phyloP scores from a whole-genome alignment of 2,113 vertebrate species.

The Actenoides hombroni region DNA sequence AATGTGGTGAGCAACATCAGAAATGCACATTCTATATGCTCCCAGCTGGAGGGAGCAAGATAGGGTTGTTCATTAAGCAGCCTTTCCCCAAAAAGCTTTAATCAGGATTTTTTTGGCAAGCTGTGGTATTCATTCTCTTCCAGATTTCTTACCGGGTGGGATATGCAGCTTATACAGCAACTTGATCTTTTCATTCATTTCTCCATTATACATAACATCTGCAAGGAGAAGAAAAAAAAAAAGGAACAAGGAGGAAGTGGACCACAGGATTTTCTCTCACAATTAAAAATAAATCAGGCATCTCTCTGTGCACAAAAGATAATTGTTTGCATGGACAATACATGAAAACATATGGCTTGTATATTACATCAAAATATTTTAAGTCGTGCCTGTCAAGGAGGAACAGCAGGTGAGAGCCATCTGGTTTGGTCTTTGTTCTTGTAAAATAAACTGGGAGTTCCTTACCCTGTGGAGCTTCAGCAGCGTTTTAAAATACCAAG shows the following conservation, averaged over 20 bases:
- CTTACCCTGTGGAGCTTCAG: not conserved
- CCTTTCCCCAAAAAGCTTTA: not conserved
- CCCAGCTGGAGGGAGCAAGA: not conserved
- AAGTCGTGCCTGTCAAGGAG: not conserved
- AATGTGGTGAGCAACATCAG: not conserved
- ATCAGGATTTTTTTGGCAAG: not conserved
- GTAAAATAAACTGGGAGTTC: not conserved
- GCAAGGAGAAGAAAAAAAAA: not conserved
- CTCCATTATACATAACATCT: constrained; percentile 92
- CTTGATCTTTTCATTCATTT: constrained; percentile 93
- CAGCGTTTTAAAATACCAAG: not conserved
- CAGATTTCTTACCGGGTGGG: constrained; percentile 84
- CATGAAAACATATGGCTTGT: not conserved
- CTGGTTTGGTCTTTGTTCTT: not conserved
- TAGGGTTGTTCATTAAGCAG: not conserved
- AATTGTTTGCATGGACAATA: not conserved
- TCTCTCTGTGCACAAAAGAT: not conserved
- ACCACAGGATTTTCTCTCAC: not conserved
- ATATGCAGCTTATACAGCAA: constrained; percentile 92
- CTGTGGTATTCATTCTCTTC: not conserved
- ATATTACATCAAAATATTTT: not conserved
- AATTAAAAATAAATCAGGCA: not conserved
- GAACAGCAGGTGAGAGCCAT: constrained; percentile 20
- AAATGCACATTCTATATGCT: not conserved
- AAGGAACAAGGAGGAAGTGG: not conserved